Evolutionary conservation across 2,113 vertebrate species (phyloP), one percentile per base, ranked within the genome.

Genomic region (Morone saxatilis): DNA sequence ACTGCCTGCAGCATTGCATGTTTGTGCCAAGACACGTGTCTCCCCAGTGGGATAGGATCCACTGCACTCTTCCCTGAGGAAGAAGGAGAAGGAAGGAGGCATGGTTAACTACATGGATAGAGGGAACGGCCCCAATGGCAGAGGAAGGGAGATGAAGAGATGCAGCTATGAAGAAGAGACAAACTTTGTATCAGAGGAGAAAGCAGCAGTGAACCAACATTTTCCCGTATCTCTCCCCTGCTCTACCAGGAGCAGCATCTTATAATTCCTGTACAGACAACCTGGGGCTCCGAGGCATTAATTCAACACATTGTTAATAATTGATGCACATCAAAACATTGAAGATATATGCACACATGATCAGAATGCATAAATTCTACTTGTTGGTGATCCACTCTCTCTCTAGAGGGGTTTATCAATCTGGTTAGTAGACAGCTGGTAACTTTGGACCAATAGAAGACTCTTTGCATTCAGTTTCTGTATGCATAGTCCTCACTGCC

Each of bases 301-400:
- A 93, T 90, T 88, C 84, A 88, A 80, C 84, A 83, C 77, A 54
- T 60, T 80, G 61, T 93, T 85, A 95, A 94, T 91, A 93, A 93
- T 95, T 88, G 57, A 93, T 95, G 90, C 59, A 83, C 78, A 88
- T 91, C 86, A 92, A 92, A 93, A 93, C 89, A 93, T 60, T 81
- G 80, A 82, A 67, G 79, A 86, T 86, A 86, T 87, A 89, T 84
- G 76, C 85, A 92, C 76, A 90, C 86, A 81, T 87, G 78, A 88
- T 87, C 84, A 84, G 84, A 92, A 91, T 92, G 70, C 45, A 84
- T 73, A 88, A 78, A 86, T 85, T 81, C 61, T 61, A 74, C 83
- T 73, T 84, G 67, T 78, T 54, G 79, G 25, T 54, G 76, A 78
- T 54, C 19, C 75, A 11, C 57, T 25, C 11, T 54, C 54, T 86